Evolutionary conservation across 2,888 invertebrate species (phyloP).

Genomic region (Apotomis turbidana): DNA sequence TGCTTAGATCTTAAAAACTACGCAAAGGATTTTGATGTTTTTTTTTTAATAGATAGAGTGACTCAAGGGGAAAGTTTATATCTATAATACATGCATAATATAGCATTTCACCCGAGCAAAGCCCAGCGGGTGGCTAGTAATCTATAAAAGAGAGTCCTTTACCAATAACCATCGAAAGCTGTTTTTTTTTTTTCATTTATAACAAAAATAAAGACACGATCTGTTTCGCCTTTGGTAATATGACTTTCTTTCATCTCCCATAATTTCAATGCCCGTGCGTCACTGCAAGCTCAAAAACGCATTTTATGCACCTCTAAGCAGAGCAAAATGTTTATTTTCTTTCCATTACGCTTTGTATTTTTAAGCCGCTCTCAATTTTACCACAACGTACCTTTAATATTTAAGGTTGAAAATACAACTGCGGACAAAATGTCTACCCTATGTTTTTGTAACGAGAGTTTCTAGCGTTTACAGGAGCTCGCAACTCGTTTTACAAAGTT

Average conservation of each 20-base stretch:
- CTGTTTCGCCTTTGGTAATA: no score
- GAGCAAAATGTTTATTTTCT: constrained; percentile 17
- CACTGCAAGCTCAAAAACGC: constrained; percentile 3
- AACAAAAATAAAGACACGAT: no score
- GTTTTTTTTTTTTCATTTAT: no score
- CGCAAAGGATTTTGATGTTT: no score
- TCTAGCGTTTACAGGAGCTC: background rate
- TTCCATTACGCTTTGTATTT: constrained; percentile 34
- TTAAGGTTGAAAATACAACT: constrained; percentile 11
- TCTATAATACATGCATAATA: no score
- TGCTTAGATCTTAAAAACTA: no score
- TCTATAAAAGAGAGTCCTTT: no score
- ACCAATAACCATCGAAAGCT: no score
- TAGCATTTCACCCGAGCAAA: no score
- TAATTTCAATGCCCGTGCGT: background rate
- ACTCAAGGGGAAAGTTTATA: no score
- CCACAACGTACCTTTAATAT: background rate
- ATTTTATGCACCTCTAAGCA: constrained; percentile 8
- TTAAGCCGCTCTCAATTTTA: constrained; percentile 9
- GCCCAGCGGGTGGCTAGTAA: no score
- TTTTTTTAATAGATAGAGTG: no score
- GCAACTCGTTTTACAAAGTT: background rate
- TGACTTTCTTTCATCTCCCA: background rate
- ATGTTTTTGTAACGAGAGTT: background rate
- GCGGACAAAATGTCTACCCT: background rate